Base-by-base conservation (phyloP, 2,797 vertebrate genomes). In the Lacerta viridis region DNA sequence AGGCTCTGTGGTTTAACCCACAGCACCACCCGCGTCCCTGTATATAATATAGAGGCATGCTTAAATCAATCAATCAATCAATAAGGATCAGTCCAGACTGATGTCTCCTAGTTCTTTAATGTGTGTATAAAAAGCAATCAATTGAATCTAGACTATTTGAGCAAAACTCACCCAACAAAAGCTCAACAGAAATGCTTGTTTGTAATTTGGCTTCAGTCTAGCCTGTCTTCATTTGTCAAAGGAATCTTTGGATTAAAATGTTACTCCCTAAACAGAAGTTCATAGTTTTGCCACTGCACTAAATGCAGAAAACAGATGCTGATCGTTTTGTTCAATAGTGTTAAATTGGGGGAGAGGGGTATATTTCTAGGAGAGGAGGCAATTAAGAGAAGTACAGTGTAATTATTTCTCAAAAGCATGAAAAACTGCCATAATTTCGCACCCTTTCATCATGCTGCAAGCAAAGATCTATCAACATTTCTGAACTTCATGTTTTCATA, bases 401-500 rank as follows among this genome's bases (percentile, higher is more conserved):
- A 87, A 85, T 86, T 89, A 0, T 74, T 92, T 93, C 91, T 81
- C 88, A 84, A 91, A 71, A 55, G 15, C 89, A 36, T 23, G 80
- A 88, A 11, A 68, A 41, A 33, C 5, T 80, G 27, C 8, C 23
- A 27, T 69, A 89, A 85, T 50, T 27, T 15, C 86, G 17, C 72
- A 89, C 36, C 36, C 78, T 71, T 72, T 78, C 78, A 71, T 23
- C 41, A 84, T 75, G 61, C 11, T 83, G 81, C 79, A 87, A 88
- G 9, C 5, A 77, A 84, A 80, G 71, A 23, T 74, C 36, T 77
- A 86, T 87, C 81, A 86, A 13, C 25, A 83, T 92, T 50, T 80
- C 83, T 87, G 64, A 87, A 90, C 69, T 10, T 66, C 17, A 80
- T 79, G 79, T 89, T 94, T 77, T 92, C 77, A 92, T 81, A 84